Evolutionary conservation across 2,888 invertebrate genomes (phyloP).

Genomic region (Crioceris asparagi): DNA sequence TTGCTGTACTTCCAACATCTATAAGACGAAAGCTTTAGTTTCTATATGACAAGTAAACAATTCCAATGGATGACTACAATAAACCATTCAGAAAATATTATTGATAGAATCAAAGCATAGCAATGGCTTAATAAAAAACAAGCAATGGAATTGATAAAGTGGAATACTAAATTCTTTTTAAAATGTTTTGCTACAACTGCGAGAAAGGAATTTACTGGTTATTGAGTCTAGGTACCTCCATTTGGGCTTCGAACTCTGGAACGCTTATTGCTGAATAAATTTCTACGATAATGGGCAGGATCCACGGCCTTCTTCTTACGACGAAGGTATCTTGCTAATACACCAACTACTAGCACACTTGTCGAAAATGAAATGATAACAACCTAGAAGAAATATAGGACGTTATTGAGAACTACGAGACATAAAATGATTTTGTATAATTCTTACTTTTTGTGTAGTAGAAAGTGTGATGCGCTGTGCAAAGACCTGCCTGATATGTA

Average conservation of each 20-base stretch:
- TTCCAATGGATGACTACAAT: no score
- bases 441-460: slow-evolving; percentile 57
- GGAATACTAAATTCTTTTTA: no score
- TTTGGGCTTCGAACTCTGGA: slow-evolving; percentile 60
- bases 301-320: slow-evolving; percentile 57
- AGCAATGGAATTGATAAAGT: no score
- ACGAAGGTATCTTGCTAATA: slow-evolving; percentile 69
- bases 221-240: slow-evolving; percentile 43
- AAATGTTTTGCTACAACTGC: no score
- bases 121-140: no score
- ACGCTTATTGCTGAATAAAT: slow-evolving; percentile 45
- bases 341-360: slow-evolving; percentile 72
- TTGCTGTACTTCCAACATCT: slow-evolving; percentile 54
- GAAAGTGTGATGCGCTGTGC: slow-evolving; percentile 43
- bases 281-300: slow-evolving; percentile 43
- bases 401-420: background rate
- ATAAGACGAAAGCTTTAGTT: slow-evolving; percentile 11
- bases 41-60: no score
- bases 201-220: no score
- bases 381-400: slow-evolving; percentile 41
- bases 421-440: background rate
- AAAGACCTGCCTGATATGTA: slow-evolving; percentile 42
- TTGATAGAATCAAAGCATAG: no score
- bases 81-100: no score
- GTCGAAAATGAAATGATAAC: slow-evolving; percentile 63